Evolutionary conservation across 2,113 vertebrate species (phyloP).

Genomic region (Colaptes auratus): DNA sequence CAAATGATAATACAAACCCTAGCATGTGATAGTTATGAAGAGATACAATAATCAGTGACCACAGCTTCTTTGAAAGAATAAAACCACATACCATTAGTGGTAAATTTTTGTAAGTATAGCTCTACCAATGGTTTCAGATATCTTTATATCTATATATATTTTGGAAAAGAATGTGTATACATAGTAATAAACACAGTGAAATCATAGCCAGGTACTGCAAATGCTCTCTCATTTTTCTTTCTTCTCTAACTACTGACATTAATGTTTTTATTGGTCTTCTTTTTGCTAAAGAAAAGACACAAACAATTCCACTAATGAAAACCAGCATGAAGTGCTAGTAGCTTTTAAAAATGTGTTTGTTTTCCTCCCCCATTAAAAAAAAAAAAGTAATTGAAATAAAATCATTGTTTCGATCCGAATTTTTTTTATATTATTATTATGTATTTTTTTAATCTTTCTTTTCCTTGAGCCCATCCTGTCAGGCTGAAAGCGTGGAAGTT

Average conservation of each 20-base stretch:
- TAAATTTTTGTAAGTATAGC: background rate
- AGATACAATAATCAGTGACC: background rate
- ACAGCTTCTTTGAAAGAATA: background rate
- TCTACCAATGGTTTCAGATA: background rate
- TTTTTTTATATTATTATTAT: background rate
- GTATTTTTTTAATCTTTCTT: background rate
- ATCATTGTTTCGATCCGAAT: background rate
- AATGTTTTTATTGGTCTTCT: background rate
- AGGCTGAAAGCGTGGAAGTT: slow-evolving; percentile 87
- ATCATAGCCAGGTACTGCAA: background rate
- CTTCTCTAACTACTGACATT: background rate
- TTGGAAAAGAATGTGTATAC: background rate
- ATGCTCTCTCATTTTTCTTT: background rate
- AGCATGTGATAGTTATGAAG: background rate
- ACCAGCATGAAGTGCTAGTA: slow-evolving; percentile 45
- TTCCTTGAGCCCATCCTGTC: slow-evolving; percentile 86
- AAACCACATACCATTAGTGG: background rate
- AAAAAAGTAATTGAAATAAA: background rate
- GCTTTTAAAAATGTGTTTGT: slow-evolving; percentile 2
- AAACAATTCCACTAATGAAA: slow-evolving; percentile 58
- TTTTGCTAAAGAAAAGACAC: slow-evolving; percentile 67
- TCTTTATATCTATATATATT: background rate
- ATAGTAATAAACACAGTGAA: background rate
- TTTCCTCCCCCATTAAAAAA: background rate
- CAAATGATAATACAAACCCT: background rate